phyloP scores from a whole-genome alignment of 1,140 invertebrate genomes.

The Drosophila tristis region DNA sequence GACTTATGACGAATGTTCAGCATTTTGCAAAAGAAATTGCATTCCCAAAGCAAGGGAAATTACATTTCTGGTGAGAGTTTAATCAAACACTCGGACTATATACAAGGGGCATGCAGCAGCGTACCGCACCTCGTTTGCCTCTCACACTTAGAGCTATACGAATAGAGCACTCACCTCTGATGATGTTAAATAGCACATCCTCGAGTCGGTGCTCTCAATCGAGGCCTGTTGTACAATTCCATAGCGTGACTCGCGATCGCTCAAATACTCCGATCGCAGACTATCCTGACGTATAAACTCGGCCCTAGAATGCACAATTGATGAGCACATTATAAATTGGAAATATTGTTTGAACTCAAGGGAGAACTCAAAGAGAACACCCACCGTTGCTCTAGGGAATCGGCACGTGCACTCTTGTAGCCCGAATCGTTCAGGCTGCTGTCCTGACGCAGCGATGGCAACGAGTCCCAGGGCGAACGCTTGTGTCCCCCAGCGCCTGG shows the following conservation, averaged over 20 bases:
- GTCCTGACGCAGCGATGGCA: constrained; percentile 92
- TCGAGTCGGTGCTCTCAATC: constrained; percentile 95
- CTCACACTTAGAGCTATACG: too few relatives aligned
- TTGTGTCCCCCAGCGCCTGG: constrained; percentile 85
- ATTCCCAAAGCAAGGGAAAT: constrained; percentile 38
- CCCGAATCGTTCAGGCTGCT: constrained; percentile 93
- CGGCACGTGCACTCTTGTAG: constrained; percentile 92
- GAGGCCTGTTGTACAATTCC: constrained; percentile 96
- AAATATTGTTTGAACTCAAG: neutral
- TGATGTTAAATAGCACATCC: constrained; percentile 96
- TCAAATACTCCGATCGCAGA: constrained; percentile 94
- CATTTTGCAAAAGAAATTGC: constrained; percentile 42
- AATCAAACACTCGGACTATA: neutral
- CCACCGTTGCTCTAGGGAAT: constrained; percentile 93
- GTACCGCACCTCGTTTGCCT: too few relatives aligned
- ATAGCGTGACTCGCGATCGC: constrained; percentile 93
- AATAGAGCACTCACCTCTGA: constrained; percentile 92
- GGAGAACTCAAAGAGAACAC: constrained; percentile 1
- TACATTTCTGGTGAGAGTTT: constrained; percentile 29
- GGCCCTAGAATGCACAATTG: constrained; percentile 86
- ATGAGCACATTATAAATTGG: neutral
- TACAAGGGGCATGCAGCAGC: constrained; percentile 6
- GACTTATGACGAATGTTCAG: constrained; percentile 44
- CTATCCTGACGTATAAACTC: constrained; percentile 96
- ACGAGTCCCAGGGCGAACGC: constrained; percentile 92